These are phyloP conservation scores for Ceraclea dissimilis DNA, from an alignment of 2,888 invertebrate genomes.

Conservation along the genomic window DNA sequence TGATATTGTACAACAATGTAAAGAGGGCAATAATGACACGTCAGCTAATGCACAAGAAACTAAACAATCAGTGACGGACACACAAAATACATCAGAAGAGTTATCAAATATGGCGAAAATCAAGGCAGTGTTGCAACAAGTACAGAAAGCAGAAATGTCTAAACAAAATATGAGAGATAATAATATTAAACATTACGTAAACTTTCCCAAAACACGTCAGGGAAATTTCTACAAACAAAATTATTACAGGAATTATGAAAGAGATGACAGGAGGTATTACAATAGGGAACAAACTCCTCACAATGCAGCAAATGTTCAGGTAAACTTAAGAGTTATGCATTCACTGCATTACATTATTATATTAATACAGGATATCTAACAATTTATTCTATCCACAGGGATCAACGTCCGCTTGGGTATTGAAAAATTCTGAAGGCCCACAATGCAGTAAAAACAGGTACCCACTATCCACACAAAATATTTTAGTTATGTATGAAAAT, in stretches of 20 bases:
- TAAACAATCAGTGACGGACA: neutral
- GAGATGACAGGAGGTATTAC: neutral
- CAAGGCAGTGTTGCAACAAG: neutral
- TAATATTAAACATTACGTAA: neutral
- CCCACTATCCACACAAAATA: too few relatives aligned
- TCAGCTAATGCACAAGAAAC: constrained; percentile 13
- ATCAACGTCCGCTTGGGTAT: neutral
- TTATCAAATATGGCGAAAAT: neutral
- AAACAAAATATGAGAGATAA: neutral
- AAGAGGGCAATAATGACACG: constrained; percentile 13
- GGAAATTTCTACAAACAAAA: neutral
- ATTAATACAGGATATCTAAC: too few relatives aligned
- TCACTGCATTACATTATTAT: too few relatives aligned
- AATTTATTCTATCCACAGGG: neutral
- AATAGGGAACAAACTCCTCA: neutral
- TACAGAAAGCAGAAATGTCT: neutral
- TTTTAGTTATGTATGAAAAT: too few relatives aligned
- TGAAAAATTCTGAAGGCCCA: neutral
- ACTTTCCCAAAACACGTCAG: neutral
- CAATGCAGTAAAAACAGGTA: neutral
- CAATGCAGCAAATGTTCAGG: neutral
- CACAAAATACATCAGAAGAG: neutral
- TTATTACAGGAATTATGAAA: neutral
- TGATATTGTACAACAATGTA: neutral
- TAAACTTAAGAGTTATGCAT: neutral